Base-by-base conservation (phyloP, 2,888 invertebrate genomes). In the Idaea biselata region DNA sequence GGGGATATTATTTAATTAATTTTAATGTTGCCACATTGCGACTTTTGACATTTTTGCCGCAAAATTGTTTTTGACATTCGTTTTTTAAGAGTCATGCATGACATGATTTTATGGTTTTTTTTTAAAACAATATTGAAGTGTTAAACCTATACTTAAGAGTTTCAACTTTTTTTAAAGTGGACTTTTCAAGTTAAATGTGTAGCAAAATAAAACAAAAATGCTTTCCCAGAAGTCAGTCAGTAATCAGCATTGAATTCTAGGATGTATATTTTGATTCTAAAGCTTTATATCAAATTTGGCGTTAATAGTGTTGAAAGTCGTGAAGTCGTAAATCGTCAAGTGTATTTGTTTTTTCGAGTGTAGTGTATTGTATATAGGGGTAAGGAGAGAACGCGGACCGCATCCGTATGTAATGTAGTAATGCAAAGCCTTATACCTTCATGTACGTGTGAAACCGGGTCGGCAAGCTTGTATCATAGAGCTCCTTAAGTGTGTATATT, bases 1-100 rank as follows among this genome's bases (percentile, higher is more conserved):
- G 88, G 90, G 90, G 84, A 88, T 88, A 88, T 88, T 91, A 90
- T 87, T 73, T 79, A 77, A 78, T 83, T 85, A 84, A 82, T 83
- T 63, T 54, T 79, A 75, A 71, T 60, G 53, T 58, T 14, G 44
- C 44, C 44, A 25, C 44, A 14, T 44, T 14, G 11, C 44, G 8
- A 44, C 8, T 44, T 44, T 44, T 14, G 14, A 44, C 44, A 14
- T 8, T 14, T 44, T 44, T 44, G 44, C 6, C 57, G 59, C 25
- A 60, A 58, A 58, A 58, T 59, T 60, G 56, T 57, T 74, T 73
- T 71, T 74, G 11, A 56, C 8, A 14, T 18, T 56, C 18, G 11
- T 56, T 56, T 5, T n/a, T n/a, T n/a, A n/a, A n/a, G n/a, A n/a
- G n/a, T n/a, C n/a, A n/a, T n/a, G n/a, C n/a, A n/a, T n/a, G n/a